These are phyloP conservation scores for Mizuhopecten yessoensis DNA, from an alignment of 1,140 invertebrate genomes.

Conservation along the genomic window DNA sequence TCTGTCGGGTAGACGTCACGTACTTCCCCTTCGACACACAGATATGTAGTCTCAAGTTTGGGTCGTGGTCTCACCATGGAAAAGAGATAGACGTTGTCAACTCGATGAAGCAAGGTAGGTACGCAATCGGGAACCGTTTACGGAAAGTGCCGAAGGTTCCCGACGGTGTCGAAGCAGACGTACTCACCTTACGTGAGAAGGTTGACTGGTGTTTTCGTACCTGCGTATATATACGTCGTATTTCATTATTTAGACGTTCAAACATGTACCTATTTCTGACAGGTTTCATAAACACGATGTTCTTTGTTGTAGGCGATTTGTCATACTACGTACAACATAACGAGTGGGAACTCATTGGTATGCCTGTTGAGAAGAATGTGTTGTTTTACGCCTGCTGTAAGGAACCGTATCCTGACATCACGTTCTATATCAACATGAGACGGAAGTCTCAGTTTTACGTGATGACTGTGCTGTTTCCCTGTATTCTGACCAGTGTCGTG, in stretches of 20 bases:
- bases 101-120: not conserved
- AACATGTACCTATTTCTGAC: too few species aligned
- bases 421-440: slow-evolving; percentile 87
- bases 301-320: slow-evolving; percentile 85
- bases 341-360: slow-evolving; percentile 80
- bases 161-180: too few species aligned
- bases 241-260: too few species aligned
- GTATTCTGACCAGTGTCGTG: slow-evolving; percentile 85
- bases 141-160: too few species aligned
- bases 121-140: too few species aligned
- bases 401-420: slow-evolving; percentile 85
- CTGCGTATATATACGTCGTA: too few species aligned
- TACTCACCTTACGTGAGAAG: too few species aligned
- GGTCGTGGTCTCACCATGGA: slow-evolving; percentile 59
- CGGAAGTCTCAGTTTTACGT: slow-evolving; percentile 95
- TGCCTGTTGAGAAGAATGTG: slow-evolving; percentile 85
- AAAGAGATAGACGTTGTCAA: slow-evolving; percentile 74
- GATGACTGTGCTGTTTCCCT: slow-evolving; percentile 85
- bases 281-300: too few species aligned
- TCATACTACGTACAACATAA: slow-evolving; percentile 75
- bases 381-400: slow-evolving; percentile 85
- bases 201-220: too few species aligned
- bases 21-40: slow-evolving; percentile 62
- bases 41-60: slow-evolving; percentile 54
- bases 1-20: slow-evolving; percentile 57